A percentile compares a stretch with the other conserved stretches of the same genome.
Conservation (phyloP, 1,140 invertebrate species). For the Sogatella furcifera region DNA sequence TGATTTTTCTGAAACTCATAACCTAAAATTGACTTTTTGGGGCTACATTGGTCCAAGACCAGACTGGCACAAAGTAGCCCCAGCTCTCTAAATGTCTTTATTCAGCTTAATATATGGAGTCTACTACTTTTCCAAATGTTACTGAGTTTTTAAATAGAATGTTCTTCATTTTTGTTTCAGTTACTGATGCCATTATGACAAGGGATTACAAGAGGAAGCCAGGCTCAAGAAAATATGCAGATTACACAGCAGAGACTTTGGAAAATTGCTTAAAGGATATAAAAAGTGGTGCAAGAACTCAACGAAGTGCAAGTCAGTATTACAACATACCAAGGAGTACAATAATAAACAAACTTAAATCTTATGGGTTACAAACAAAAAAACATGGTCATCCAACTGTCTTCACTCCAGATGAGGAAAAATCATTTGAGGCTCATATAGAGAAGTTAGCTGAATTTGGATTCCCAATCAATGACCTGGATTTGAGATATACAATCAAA, state of each 20-base stretch:
- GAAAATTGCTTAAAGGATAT: constrained; percentile 10
- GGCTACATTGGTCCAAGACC: constrained; percentile 6
- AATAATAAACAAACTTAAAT: constrained; percentile 16
- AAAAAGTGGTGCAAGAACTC: constrained; percentile 9
- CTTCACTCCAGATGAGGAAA: constrained; percentile 7
- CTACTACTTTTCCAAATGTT: not conserved
- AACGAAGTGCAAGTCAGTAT: constrained; percentile 5
- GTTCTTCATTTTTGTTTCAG: constrained; percentile 9
- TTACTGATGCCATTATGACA: constrained; percentile 8
- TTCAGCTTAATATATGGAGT: not conserved
- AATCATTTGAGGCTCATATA: constrained; percentile 6
- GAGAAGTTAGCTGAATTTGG: constrained; percentile 8
- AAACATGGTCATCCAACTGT: constrained; percentile 8
- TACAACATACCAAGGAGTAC: constrained; percentile 13
- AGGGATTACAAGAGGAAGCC: constrained; percentile 12
- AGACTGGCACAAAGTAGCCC: not conserved
- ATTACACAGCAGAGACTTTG: constrained; percentile 8
- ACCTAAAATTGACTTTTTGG: constrained; percentile 5
- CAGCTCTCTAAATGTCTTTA: not conserved
- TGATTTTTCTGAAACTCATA: constrained; percentile 1
- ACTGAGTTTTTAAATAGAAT: constrained; percentile 9
- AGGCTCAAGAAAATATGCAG: constrained; percentile 10
- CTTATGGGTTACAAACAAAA: constrained; percentile 5
- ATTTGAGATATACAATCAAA: constrained; percentile 10
- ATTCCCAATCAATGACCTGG: constrained; percentile 7